Percentiles rank a stretch among this genome's conserved stretches.
phyloP scores from a whole-genome alignment of 2,797 vertebrate genomes.

The Discoglossus pictus region DNA sequence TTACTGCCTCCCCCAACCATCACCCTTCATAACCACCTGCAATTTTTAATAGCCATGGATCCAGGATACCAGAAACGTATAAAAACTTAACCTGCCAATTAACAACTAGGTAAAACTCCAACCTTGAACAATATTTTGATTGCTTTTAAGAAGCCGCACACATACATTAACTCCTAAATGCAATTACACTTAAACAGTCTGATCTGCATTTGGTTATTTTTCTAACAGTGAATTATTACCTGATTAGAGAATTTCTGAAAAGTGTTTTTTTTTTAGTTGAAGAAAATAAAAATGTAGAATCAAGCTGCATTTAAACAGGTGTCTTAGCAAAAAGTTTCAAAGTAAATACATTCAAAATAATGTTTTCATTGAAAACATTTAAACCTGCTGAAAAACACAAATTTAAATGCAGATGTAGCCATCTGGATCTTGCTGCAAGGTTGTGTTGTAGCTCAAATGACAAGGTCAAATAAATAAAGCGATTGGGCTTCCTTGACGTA shows the following conservation, averaged over 20 bases:
- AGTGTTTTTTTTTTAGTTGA: constrained; percentile 16
- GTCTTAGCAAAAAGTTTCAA: constrained; percentile 13
- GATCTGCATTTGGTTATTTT: constrained; percentile 19
- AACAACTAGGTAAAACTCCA: constrained; percentile 72
- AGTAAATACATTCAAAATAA: background rate
- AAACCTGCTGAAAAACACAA: background rate
- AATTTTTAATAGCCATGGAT: constrained; percentile 78
- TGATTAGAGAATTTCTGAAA: constrained; percentile 11
- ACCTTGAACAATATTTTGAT: constrained; percentile 61
- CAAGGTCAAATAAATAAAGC: too few species aligned
- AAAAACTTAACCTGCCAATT: constrained; percentile 80
- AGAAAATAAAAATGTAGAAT: constrained; percentile 5
- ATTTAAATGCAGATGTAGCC: background rate
- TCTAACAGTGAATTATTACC: constrained; percentile 8
- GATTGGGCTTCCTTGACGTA: too few species aligned
- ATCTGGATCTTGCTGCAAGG: background rate
- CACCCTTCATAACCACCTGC: constrained; percentile 73
- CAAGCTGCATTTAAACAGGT: constrained; percentile 12
- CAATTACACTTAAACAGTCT: constrained; percentile 24
- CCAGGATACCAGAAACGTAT: constrained; percentile 80
- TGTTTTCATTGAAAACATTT: constrained; percentile 29
- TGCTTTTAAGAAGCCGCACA: constrained; percentile 66
- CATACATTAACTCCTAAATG: constrained; percentile 48
- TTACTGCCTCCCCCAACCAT: constrained; percentile 60
- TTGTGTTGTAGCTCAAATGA: too few species aligned